These are phyloP conservation scores for Peromyscus attwateri DNA, from an alignment of 2,797 vertebrate species.

Conservation along the genomic window DNA sequence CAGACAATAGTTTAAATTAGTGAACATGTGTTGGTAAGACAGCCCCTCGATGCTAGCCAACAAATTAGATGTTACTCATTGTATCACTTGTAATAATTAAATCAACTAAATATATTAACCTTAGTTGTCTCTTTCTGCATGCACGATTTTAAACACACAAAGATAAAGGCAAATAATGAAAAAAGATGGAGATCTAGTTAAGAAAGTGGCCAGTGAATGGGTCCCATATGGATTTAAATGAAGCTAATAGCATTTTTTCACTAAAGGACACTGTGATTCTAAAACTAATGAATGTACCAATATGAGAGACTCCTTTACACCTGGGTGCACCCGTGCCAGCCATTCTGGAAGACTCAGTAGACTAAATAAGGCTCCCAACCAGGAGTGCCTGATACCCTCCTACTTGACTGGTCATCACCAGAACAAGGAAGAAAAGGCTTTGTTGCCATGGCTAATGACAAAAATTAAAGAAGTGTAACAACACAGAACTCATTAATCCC, in stretches of 20 bases:
- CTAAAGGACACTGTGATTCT: accelerated
- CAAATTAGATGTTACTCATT: background rate
- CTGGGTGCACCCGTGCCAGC: accelerated
- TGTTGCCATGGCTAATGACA: background rate
- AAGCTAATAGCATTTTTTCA: background rate
- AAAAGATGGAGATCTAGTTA: background rate
- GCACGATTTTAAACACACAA: background rate
- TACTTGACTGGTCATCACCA: background rate
- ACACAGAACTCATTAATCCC: background rate
- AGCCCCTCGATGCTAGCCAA: background rate
- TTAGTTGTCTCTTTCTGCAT: background rate
- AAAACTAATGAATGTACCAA: background rate
- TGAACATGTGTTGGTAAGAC: background rate
- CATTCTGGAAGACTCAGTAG: background rate
- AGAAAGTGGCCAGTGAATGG: background rate
- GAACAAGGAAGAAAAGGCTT: background rate
- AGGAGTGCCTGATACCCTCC: background rate
- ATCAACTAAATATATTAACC: background rate
- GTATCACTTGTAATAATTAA: background rate
- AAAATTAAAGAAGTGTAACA: background rate
- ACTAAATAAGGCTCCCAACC: background rate
- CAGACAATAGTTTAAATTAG: background rate
- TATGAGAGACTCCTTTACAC: background rate
- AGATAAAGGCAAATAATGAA: background rate
- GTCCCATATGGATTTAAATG: background rate